Percentiles rank a stretch among this genome's conserved stretches.
phyloP scores from a whole-genome alignment of 2,113 vertebrate genomes.

The Pelusios castaneus region DNA sequence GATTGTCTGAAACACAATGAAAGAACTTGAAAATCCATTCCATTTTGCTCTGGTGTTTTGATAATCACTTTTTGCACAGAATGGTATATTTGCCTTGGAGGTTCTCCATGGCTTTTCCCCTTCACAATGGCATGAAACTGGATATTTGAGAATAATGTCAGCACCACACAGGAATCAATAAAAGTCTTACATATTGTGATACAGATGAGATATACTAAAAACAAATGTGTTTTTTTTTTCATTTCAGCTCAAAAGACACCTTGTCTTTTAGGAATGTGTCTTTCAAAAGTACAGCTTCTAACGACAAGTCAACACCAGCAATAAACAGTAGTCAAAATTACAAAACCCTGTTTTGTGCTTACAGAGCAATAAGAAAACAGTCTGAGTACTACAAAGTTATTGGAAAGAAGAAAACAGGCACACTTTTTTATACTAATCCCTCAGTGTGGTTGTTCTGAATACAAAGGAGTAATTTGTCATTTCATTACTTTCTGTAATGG shows the following conservation, averaged over 20 bases:
- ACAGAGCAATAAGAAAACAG: neutral
- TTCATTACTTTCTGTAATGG: neutral
- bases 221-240: neutral
- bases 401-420: neutral
- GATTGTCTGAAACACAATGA: neutral
- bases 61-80: neutral
- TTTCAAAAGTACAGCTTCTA: no score
- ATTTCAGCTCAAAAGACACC: neutral
- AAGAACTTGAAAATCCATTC: conserved; percentile 41
- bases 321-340: neutral
- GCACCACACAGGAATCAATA: neutral
- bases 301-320: neutral
- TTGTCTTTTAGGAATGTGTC: neutral
- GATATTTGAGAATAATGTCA: neutral
- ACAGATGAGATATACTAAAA: neutral
- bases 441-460: neutral
- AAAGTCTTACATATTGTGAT: neutral
- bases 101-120: neutral
- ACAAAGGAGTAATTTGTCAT: neutral
- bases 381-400: neutral
- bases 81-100: neutral
- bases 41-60: conserved; percentile 10
- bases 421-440: neutral
- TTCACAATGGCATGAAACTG: neutral
- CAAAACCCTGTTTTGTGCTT: neutral